Conservation (phyloP, 2,797 vertebrate genomes). For the Eremophila alpestris region DNA sequence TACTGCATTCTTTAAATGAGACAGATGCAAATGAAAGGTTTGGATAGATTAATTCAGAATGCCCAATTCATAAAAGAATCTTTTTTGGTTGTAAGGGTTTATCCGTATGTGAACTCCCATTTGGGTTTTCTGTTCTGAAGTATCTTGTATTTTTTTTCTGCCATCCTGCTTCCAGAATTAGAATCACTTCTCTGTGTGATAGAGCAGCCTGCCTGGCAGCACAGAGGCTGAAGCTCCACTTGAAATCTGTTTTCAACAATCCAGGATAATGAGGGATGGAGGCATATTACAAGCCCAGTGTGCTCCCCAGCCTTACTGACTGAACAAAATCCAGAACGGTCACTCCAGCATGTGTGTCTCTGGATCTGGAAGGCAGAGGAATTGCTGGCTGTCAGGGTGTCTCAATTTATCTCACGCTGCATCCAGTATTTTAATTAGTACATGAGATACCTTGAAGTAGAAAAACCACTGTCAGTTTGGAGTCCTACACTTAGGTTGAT, state of each 20-base stretch:
- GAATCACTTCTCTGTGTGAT: neutral
- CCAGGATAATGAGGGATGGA: neutral
- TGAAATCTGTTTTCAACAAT: neutral
- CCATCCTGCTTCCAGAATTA: neutral
- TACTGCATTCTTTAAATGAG: neutral
- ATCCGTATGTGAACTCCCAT: neutral
- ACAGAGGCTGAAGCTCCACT: neutral
- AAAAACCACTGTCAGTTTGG: neutral
- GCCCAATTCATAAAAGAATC: neutral
- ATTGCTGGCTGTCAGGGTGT: neutral
- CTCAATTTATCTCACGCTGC: neutral
- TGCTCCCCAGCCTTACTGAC: neutral
- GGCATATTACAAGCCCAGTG: neutral
- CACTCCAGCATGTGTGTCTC: neutral
- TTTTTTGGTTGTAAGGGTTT: neutral
- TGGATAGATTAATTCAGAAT: neutral
- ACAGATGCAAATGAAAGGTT: neutral
- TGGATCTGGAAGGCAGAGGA: neutral
- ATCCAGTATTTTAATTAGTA: neutral
- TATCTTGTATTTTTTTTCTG: neutral
- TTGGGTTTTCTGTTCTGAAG: neutral
- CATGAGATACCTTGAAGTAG: neutral
- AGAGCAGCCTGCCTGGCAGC: neutral
- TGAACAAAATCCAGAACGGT: neutral
- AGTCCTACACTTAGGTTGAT: neutral